Percentiles rank a stretch among this genome's conserved stretches.
phyloP scores from a whole-genome alignment of 2,797 vertebrate species.

The Molossus alvarezi region DNA sequence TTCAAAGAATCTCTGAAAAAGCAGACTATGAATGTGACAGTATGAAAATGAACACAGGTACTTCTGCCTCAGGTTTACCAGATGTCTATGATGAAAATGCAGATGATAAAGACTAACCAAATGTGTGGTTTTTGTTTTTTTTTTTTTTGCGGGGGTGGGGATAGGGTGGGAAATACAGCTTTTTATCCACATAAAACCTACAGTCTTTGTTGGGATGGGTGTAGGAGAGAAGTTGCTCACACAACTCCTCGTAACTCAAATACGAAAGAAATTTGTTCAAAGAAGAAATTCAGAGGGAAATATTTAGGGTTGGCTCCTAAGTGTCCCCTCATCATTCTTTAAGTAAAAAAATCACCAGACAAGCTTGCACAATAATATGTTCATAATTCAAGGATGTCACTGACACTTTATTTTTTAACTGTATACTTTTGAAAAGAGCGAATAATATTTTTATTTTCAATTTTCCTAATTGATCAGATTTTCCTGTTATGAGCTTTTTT shows the following conservation, averaged over 20 bases:
- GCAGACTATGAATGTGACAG: background rate
- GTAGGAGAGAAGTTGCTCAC: background rate
- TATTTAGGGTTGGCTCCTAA: conserved; percentile 4
- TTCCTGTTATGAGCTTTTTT: conserved; percentile 36
- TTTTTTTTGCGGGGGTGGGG: background rate
- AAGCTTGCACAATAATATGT: conserved; percentile 16
- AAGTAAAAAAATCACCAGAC: conserved; percentile 49
- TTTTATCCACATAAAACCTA: background rate
- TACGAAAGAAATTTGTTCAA: background rate
- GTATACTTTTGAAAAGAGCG: conserved; percentile 22
- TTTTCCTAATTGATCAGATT: conserved; percentile 2
- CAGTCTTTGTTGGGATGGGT: background rate
- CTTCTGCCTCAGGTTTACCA: background rate
- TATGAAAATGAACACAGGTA: background rate
- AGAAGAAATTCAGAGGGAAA: conserved; percentile 57
- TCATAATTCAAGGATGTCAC: background rate
- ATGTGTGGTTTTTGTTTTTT: background rate
- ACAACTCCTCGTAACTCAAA: background rate
- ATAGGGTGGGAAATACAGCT: background rate
- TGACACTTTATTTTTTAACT: conserved; percentile 61
- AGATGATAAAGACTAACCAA: background rate
- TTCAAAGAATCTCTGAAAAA: conserved; percentile 58
- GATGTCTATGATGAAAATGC: background rate
- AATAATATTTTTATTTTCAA: conserved; percentile 57
- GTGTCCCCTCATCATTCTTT: background rate